Conservation (phyloP, 2,113 vertebrate genomes). For the Pao palembangensis region DNA sequence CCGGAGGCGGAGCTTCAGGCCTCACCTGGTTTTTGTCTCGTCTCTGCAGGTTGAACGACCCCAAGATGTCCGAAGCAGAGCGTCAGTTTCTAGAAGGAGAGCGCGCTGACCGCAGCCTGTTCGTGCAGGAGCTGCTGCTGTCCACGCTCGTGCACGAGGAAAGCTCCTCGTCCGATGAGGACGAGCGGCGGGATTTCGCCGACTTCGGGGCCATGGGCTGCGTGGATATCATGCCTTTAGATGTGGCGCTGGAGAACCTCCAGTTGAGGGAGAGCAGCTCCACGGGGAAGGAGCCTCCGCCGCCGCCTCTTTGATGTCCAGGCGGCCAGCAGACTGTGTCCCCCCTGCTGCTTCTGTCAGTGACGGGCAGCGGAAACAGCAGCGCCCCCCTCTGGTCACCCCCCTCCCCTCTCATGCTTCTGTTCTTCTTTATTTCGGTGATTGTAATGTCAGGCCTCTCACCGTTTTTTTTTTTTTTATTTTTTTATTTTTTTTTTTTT, state of each 20-base stretch:
- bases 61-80: slow-evolving; percentile 94
- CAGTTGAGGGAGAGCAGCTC: slow-evolving; percentile 93
- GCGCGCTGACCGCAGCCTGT: slow-evolving; percentile 93
- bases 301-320: slow-evolving; percentile 99
- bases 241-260: slow-evolving; percentile 99
- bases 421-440: slow-evolving; percentile 79
- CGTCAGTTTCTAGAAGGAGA: slow-evolving; percentile 92
- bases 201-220: slow-evolving; percentile 99
- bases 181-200: slow-evolving; percentile 92
- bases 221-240: slow-evolving; percentile 99
- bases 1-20: neutral
- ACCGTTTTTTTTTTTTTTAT: slow-evolving; percentile 86
- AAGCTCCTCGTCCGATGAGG: slow-evolving; percentile 97
- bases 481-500: slow-evolving; percentile 81
- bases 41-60: slow-evolving; percentile 86
- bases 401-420: slow-evolving; percentile 51
- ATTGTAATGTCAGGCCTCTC: slow-evolving; percentile 99
- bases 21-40: neutral
- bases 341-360: slow-evolving; percentile 99
- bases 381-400: slow-evolving; percentile 67
- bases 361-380: slow-evolving; percentile 84
- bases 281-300: slow-evolving; percentile 95
- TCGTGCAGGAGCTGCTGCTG: slow-evolving; percentile 96
- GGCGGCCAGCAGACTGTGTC: slow-evolving; percentile 96
- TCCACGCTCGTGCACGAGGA: slow-evolving; percentile 95